Conservation (phyloP, 2,797 vertebrate genomes). For the Microctenopoma steveboyesi region DNA sequence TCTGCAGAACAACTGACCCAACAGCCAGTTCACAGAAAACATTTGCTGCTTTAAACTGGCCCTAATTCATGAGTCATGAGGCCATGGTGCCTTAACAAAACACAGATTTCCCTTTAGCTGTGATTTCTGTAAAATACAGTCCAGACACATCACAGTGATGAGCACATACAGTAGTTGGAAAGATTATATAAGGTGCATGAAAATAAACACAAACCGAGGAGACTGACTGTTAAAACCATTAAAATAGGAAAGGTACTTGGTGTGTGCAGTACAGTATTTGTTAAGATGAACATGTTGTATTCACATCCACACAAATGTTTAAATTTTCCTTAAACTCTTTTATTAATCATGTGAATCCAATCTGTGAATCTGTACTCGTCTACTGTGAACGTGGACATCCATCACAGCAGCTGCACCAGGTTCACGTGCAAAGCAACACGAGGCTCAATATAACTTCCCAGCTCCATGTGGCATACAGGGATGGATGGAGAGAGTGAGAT, state of each 20-base stretch:
- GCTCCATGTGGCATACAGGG: conserved; percentile 25
- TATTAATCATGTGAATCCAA: background rate
- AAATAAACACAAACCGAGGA: no score
- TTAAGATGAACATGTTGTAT: background rate
- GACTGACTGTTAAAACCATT: no score
- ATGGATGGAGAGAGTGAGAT: conserved; percentile 31
- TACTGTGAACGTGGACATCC: conserved; percentile 12
- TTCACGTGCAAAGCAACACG: conserved; percentile 18
- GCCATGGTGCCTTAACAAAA: conserved; percentile 21
- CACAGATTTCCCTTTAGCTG: conserved; percentile 41
- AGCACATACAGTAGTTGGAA: no score
- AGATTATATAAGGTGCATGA: no score
- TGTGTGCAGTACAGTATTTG: no score
- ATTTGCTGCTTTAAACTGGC: conserved; percentile 13
- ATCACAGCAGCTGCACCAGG: conserved; percentile 19
- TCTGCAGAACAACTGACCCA: conserved; percentile 10
- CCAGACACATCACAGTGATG: background rate
- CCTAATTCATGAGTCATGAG: conserved; percentile 33
- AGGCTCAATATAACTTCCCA: conserved; percentile 10
- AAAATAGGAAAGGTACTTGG: no score
- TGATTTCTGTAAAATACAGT: background rate
- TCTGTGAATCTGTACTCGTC: background rate
- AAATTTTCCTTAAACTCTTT: no score
- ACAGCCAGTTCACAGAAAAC: conserved; percentile 8
- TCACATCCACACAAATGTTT: background rate